Percentiles rank a stretch among this genome's conserved stretches.
Evolutionary conservation across 1,140 invertebrate genomes (phyloP).

Genomic region (Triops cancriformis): DNA sequence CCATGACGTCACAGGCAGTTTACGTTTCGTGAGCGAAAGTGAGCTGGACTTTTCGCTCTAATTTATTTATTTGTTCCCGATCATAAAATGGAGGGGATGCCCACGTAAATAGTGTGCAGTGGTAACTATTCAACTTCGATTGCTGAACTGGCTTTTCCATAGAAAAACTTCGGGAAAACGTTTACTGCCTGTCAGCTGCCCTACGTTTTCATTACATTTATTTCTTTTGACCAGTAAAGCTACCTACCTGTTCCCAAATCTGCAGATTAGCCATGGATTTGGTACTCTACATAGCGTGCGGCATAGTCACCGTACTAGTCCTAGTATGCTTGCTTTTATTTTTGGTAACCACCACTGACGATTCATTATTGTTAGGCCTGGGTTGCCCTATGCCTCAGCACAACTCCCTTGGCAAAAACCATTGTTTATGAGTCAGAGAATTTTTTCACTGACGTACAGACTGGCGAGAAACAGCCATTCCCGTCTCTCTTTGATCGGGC

Average conservation of each 20-base stretch:
- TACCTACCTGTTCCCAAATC: neutral
- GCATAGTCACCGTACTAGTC: neutral
- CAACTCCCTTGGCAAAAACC: conserved; percentile 58
- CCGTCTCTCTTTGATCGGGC: conserved; percentile 61
- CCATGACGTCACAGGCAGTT: neutral
- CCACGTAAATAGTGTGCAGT: neutral
- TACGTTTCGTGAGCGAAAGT: neutral
- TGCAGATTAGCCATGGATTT: neutral
- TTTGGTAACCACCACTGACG: too few relatives aligned
- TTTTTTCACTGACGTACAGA: conserved; percentile 58
- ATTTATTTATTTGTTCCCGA: too few relatives aligned
- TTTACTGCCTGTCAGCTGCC: neutral
- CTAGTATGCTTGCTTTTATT: neutral
- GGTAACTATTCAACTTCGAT: neutral
- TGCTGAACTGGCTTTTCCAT: neutral
- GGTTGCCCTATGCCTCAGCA: conserved; percentile 47
- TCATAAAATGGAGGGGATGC: too few relatives aligned
- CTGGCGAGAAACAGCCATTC: conserved; percentile 52
- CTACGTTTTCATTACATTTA: neutral
- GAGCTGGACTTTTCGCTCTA: too few relatives aligned
- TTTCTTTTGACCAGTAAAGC: neutral
- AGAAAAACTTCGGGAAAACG: neutral
- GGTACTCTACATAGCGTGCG: neutral
- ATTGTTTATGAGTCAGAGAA: conserved; percentile 62
- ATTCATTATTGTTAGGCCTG: conserved; percentile 44